Evolutionary conservation across 2,797 vertebrate genomes (phyloP).

Genomic region (Anabas testudineus): DNA sequence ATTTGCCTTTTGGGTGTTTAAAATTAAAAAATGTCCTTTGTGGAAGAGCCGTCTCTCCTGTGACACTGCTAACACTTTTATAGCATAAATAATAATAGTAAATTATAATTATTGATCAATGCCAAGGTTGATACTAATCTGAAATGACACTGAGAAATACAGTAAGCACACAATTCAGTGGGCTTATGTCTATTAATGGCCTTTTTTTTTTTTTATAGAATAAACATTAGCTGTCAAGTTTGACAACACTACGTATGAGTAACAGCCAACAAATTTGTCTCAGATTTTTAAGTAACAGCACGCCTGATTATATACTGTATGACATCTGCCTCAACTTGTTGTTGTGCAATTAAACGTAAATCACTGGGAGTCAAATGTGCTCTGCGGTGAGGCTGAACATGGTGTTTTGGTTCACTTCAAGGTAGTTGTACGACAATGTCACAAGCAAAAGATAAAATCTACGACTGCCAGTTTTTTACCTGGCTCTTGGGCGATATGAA

Average conservation of each 20-base stretch:
- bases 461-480: neutral
- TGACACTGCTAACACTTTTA: too few species aligned
- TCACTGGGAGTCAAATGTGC: constrained; percentile 31
- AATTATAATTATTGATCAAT: neutral
- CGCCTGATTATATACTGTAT: constrained; percentile 31
- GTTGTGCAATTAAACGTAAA: constrained; percentile 39
- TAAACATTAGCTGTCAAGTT: too few species aligned
- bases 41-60: neutral
- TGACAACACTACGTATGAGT: too few species aligned
- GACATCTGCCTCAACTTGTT: constrained; percentile 27
- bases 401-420: constrained; percentile 10
- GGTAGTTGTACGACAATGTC: neutral
- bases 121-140: neutral
- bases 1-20: neutral
- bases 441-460: neutral
- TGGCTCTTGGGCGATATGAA: too few species aligned
- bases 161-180: too few species aligned
- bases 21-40: neutral
- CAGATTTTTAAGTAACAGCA: constrained; percentile 29
- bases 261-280: constrained; percentile 15
- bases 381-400: neutral
- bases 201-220: too few species aligned
- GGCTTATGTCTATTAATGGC: too few species aligned
- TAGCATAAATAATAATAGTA: too few species aligned
- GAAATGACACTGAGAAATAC: neutral